A percentile compares a stretch with the other conserved stretches of the same genome.
Evolutionary conservation across 2,113 vertebrate genomes (phyloP).

Genomic region (Clarias batrachus): DNA sequence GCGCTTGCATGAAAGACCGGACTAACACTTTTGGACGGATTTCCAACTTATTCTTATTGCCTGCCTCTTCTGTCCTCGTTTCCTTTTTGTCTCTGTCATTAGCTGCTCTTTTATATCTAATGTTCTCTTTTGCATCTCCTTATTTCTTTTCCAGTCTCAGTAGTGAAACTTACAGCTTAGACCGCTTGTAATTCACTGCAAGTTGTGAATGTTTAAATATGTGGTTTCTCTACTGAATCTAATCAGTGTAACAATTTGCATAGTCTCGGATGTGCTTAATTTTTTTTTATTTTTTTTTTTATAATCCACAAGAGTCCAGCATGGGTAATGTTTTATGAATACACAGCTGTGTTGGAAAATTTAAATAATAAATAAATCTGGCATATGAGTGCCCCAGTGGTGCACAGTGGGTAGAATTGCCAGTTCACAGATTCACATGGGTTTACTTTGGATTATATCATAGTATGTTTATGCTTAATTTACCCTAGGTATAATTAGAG

Average conservation of each 20-base stretch:
- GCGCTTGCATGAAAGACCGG: conserved; percentile 18
- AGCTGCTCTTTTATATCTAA: conserved; percentile 31
- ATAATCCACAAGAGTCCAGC: neutral
- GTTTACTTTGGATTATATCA: neutral
- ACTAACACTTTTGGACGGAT: conserved; percentile 20
- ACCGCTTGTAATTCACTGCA: neutral
- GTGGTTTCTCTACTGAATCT: neutral
- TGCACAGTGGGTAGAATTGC: neutral
- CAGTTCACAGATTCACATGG: neutral
- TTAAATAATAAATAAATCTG: neutral
- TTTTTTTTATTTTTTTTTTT: neutral
- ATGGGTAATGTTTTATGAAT: conserved; percentile 11
- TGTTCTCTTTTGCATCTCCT: conserved; percentile 34
- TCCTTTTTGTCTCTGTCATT: conserved; percentile 37
- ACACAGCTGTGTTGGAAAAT: neutral
- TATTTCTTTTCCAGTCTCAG: conserved; percentile 29
- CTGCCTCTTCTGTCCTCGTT: conserved; percentile 24
- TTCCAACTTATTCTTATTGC: conserved; percentile 23
- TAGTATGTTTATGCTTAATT: neutral
- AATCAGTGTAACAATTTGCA: neutral
- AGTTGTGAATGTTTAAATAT: neutral
- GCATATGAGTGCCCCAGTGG: neutral
- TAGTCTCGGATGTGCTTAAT: neutral
- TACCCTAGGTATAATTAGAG: neutral
- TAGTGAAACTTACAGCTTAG: conserved; percentile 3